Evolutionary conservation across 2,888 invertebrate species (phyloP), one percentile per base, ranked within the genome.

Genomic region (Xylocampa areola): DNA sequence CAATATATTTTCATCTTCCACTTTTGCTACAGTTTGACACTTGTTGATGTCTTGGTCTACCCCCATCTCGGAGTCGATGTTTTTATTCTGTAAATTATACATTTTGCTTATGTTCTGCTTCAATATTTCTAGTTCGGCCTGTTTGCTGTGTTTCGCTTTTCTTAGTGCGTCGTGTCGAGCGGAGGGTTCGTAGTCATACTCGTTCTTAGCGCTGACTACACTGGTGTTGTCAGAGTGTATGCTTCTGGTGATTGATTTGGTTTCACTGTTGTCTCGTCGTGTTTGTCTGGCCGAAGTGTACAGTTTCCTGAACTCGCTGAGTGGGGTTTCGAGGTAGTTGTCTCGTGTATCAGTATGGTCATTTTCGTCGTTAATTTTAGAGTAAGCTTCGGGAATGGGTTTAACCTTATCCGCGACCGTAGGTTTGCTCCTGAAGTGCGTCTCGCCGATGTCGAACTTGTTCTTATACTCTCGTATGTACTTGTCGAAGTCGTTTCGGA

Each of bases 251-350:
- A 10, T 2, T 6, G 68, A 25, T 4, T 50, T 36, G 6, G 7
- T n/a, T 2, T 45, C 48, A 1, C 23, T 14, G 23, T 41, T 29
- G 4, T 39, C 37, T 0, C 17, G 13, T 0, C 6, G 37, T 4
- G 14, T n/a, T 6, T 48, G 48, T 32, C 36, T 49, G 5, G 68
- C 70, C 0, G 82, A 72, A 4, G 81, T 81, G 62, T 93, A 93
- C 1, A 88, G 65, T 62, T 89, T 91, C 47, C 93, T 83, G 41
- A 94, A 93, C 43, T 92, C 92, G 0, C 44, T 58, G 6, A 94
- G 51, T 0, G 94, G 90, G 10, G 87, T 88, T 62, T 90, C 90
- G 21, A 92, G 71, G 54, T 87, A 90, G 55, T 89, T 80, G 0
- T 68, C 66, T 0, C 55, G 59, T 10, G 16, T 39, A 11, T 39